Evolutionary conservation across 2,797 vertebrate genomes (phyloP), one percentile per base, ranked within the genome.

Genomic region (Cossypha polioptera): DNA sequence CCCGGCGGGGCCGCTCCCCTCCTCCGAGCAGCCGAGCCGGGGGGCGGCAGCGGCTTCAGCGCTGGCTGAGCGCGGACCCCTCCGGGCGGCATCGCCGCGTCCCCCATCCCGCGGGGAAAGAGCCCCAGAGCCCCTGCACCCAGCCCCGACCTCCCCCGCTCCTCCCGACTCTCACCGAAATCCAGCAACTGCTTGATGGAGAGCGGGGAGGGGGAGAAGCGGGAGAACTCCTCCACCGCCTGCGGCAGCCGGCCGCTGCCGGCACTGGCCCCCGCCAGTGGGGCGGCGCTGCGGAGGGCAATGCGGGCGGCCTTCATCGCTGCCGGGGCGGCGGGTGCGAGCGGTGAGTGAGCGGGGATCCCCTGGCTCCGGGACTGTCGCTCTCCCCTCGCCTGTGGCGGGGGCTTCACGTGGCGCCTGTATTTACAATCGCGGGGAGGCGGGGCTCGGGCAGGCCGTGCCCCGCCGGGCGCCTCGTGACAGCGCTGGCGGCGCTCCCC

Each of bases 151-250:
- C 26, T 68, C 7, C 14, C 19, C n/a, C 16, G 28, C 33, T 50
- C 6, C 10, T 16, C 36, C n/a, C 36, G 33, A 33, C 5, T 83
- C 99, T 99, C 96, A 99, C 99, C 99, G 33, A 99, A 99, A 97
- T 99, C 99, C 94, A 99, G 97, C 91, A 99, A 98, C 96, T 99
- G 99, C 95, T 99, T 99, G 97, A 99, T 99, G 51, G 99, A 99
- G 61, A 99, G 96, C 4, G 99, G 99, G 22, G 99, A 99, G 2
- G 99, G 99, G 1, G 99, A 99, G 90, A 98, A 99, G 88, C 99
- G 99, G 10, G 99, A 98, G 88, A 99, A 99, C 85, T 98, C 97
- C 94, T 99, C 99, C 95, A 99, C 99, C 86, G 99, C 99, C 59
- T 97, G 98, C 8, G 98, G 99, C 77, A 98, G 97, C 22, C 97